A percentile compares a stretch with the other conserved stretches of the same genome.
Conservation (phyloP, 2,113 vertebrate genomes). For the Menidia beryllina region DNA sequence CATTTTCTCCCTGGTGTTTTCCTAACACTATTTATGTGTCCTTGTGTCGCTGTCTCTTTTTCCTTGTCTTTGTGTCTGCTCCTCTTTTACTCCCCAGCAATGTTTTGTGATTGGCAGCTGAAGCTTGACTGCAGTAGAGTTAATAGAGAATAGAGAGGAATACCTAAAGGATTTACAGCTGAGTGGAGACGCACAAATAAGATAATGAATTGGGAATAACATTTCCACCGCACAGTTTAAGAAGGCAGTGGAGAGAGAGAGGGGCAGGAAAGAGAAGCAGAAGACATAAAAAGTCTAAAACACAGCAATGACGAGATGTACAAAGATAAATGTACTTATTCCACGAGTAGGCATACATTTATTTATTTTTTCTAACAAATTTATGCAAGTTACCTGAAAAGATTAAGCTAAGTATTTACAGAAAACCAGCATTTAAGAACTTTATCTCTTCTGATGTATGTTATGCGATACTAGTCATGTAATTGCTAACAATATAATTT, state of each 20-base stretch:
- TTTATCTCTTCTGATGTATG: slow-evolving; percentile 50
- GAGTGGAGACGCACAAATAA: slow-evolving; percentile 81
- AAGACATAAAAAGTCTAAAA: slow-evolving; percentile 55
- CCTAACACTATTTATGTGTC: slow-evolving; percentile 25
- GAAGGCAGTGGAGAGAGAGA: slow-evolving; percentile 48
- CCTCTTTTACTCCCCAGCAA: slow-evolving; percentile 58
- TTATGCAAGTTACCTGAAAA: slow-evolving; percentile 48
- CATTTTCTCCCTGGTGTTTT: slow-evolving; percentile 20
- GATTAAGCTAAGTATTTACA: slow-evolving; percentile 63
- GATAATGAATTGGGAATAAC: slow-evolving; percentile 83
- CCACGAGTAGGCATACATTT: slow-evolving; percentile 26
- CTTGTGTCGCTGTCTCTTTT: slow-evolving; percentile 1
- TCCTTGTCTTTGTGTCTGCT: slow-evolving; percentile 53
- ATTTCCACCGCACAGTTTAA: slow-evolving; percentile 67
- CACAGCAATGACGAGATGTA: slow-evolving; percentile 36
- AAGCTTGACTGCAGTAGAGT: slow-evolving; percentile 73
- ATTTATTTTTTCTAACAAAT: slow-evolving; percentile 63
- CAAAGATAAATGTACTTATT: slow-evolving; percentile 57
- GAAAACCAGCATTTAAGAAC: slow-evolving; percentile 46
- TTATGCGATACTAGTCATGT: too few species aligned
- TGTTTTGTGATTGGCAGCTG: slow-evolving; percentile 78
- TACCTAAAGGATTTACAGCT: slow-evolving; percentile 81
- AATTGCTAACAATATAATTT: slow-evolving; percentile 44
- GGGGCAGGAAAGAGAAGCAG: slow-evolving; percentile 19
- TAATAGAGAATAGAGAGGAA: slow-evolving; percentile 77